Conservation (phyloP, 2,888 invertebrate species). For the Lumbricus terrestris region DNA sequence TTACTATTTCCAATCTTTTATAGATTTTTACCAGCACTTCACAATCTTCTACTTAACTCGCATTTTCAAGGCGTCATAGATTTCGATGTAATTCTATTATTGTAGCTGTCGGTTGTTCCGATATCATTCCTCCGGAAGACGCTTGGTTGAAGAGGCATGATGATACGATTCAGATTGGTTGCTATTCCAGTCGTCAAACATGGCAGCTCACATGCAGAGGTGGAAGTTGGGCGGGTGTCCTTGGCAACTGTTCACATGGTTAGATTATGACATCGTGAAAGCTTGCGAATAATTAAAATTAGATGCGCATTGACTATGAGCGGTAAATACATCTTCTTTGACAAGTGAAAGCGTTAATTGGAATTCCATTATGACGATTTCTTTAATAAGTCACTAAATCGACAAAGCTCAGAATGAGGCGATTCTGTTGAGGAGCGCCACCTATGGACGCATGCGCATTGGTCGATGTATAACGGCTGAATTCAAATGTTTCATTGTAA, state of each 20-base stretch:
- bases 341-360: neutral
- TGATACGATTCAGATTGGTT: slow-evolving; percentile 13
- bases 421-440: too few species aligned
- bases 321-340: neutral
- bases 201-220: slow-evolving; percentile 8
- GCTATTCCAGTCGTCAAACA: slow-evolving; percentile 10
- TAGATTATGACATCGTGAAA: neutral
- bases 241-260: slow-evolving; percentile 12
- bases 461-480: too few species aligned
- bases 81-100: neutral
- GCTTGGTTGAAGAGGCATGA: neutral
- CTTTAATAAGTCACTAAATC: too few species aligned
- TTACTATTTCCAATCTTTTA: neutral
- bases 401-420: too few species aligned
- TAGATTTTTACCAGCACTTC: neutral
- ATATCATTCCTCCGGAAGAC: neutral
- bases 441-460: too few species aligned
- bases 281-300: neutral
- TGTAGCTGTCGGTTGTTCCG: neutral
- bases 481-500: too few species aligned
- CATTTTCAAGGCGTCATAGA: neutral
- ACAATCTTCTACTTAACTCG: neutral
- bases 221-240: neutral
- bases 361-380: too few species aligned
- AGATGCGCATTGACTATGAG: neutral